These are phyloP conservation scores for Chrysochloris asiatica DNA, from an alignment of 2,113 vertebrate genomes.

Conservation along the genomic window DNA sequence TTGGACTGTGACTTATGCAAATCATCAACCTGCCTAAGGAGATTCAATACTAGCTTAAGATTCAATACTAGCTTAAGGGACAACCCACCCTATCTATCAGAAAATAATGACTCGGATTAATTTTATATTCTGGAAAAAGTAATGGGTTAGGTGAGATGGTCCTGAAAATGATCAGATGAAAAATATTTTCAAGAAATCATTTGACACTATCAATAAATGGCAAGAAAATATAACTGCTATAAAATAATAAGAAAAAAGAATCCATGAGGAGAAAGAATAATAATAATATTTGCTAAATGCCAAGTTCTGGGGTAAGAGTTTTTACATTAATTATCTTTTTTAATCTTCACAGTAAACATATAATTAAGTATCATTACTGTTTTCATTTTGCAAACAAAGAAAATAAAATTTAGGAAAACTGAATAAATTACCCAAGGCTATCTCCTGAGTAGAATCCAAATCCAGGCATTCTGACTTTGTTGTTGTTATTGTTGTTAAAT, in stretches of 20 bases:
- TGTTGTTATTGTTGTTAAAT: too few species aligned
- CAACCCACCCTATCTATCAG: background rate
- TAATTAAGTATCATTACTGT: background rate
- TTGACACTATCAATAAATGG: background rate
- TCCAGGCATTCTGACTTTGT: background rate
- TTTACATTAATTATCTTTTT: background rate
- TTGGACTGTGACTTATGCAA: background rate
- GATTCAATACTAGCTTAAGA: background rate
- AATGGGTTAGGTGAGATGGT: background rate
- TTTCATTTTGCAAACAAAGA: background rate
- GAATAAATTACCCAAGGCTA: background rate
- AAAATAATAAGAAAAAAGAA: background rate
- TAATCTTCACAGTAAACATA: background rate
- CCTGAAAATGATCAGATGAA: background rate
- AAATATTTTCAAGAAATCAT: background rate
- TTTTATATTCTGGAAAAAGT: background rate
- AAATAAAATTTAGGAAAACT: background rate
- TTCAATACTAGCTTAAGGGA: background rate
- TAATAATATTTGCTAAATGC: background rate
- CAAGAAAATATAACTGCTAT: background rate
- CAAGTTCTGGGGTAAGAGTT: background rate
- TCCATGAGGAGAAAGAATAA: background rate
- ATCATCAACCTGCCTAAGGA: background rate
- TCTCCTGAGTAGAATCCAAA: background rate
- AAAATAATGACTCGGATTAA: background rate